These are phyloP conservation scores for Leuctra nigra DNA, from an alignment of 2,888 invertebrate genomes.

Conservation along the genomic window DNA sequence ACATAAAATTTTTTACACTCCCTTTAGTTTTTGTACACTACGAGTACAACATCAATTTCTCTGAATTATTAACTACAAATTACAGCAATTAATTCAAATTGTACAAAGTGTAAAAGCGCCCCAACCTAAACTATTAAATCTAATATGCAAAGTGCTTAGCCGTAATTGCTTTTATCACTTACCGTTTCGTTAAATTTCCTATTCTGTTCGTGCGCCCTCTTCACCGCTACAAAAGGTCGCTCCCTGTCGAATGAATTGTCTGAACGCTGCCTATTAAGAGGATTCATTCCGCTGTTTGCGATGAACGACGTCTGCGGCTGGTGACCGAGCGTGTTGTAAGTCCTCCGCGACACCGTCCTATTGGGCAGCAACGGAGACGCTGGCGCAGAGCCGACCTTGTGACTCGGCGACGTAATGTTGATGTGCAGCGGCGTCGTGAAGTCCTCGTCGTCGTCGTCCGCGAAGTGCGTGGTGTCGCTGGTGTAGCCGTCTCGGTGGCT, in stretches of 20 bases:
- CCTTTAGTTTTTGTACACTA: no score
- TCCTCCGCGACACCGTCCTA: constrained; percentile 43
- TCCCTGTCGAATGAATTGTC: constrained; percentile 44
- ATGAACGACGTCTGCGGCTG: constrained; percentile 32
- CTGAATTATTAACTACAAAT: no score
- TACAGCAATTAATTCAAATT: neutral
- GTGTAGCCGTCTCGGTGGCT: constrained; percentile 63
- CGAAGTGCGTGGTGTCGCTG: constrained; percentile 70
- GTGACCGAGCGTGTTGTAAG: constrained; percentile 36
- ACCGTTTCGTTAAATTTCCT: constrained; percentile 43
- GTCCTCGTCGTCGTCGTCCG: constrained; percentile 62
- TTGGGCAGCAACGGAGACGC: constrained; percentile 46
- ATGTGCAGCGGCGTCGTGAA: constrained; percentile 64
- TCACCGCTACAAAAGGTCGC: constrained; percentile 56
- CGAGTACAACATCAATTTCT: no score
- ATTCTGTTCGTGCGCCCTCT: constrained; percentile 46
- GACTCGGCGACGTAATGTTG: constrained; percentile 44
- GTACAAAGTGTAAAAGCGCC: neutral
- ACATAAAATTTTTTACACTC: no score
- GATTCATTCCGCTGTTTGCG: constrained; percentile 37
- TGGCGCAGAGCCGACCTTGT: constrained; percentile 38
- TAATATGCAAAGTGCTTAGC: no score
- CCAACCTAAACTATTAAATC: no score
- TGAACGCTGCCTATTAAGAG: constrained; percentile 34
- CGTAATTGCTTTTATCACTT: no score